Evolutionary conservation across 2,888 invertebrate species (phyloP), one percentile per base, ranked within the genome.

Genomic region (Subacronicta megacephala): DNA sequence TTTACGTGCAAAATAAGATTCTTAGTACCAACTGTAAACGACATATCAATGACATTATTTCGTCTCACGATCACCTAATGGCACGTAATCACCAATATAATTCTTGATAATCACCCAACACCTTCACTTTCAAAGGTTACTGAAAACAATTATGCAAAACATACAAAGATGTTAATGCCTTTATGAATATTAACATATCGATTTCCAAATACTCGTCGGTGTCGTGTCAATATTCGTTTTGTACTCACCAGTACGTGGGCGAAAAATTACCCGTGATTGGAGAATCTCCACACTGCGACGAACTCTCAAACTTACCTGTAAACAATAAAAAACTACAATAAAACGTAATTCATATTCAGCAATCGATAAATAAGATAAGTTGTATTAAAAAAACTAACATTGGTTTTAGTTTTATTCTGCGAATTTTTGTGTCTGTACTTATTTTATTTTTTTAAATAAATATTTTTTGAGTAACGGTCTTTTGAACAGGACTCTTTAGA

Each of bases 101-200:
- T 72, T 78, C 66, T 71, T 53, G 55, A 69, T 74, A 74, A 78
- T 76, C 67, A 74, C 77, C 66, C 51, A 52, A 64, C 35, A 57
- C 47, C 65, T 75, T 75, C 71, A 73, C 62, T 74, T 72, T 55
- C 53, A 75, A 77, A 77, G 75, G 70, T 80, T 63, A 75, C 69
- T 70, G 69, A 74, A 79, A 78, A 76, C 70, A 74, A 79, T 77
- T 81, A 82, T 80, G 78, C 75, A 77, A 78, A 63, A 75, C 63
- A 56, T 62, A 68, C 65, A 60, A 59, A 64, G 70, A 67, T 75
- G 72, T 69, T 65, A 80, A 79, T 75, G 53, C 43, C 65, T 70
- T 72, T 69, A 75, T 77, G 72, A 80, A 80, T 80, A 74, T 72
- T 71, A 62, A 66, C 46, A 49, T 46, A 7, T 15, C 53, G 18